Percentiles rank a stretch among this genome's conserved stretches.
phyloP scores from a whole-genome alignment of 2,113 vertebrate species.

The Hymenochirus boettgeri region DNA sequence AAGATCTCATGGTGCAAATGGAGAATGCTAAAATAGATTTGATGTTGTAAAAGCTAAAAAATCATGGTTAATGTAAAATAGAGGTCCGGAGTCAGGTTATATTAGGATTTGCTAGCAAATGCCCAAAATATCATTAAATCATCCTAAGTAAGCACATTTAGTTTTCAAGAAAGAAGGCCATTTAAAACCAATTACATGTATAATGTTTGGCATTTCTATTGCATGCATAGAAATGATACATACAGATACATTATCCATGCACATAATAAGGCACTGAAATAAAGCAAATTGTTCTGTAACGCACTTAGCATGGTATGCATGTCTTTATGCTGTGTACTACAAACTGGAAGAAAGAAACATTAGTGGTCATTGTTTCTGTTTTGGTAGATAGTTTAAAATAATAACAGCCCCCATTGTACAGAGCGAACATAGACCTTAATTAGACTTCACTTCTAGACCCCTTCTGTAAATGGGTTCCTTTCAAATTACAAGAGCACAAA shows the following conservation, averaged over 20 bases:
- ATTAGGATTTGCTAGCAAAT: too few relatives aligned
- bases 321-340: not conserved
- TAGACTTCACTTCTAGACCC: slow-evolving; percentile 25
- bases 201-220: not conserved
- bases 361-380: not conserved
- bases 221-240: not conserved
- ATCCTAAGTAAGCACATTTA: not conserved
- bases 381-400: slow-evolving; percentile 12
- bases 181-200: not conserved
- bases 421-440: slow-evolving; percentile 35
- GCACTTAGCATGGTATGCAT: not conserved
- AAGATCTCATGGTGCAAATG: too few relatives aligned
- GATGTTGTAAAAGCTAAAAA: too few relatives aligned
- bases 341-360: not conserved
- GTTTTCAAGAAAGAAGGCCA: not conserved
- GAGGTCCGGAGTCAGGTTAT: too few relatives aligned
- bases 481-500: slow-evolving; percentile 38
- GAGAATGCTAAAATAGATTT: too few relatives aligned
- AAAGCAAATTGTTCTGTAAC: not conserved
- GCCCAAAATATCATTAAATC: too few relatives aligned
- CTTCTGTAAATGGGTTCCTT: slow-evolving; percentile 33
- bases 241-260: not conserved
- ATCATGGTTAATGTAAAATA: too few relatives aligned
- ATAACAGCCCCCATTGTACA: slow-evolving; percentile 32
- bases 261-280: not conserved